phyloP scores from a whole-genome alignment of 1,140 invertebrate genomes.

The Pissodes strobi region DNA sequence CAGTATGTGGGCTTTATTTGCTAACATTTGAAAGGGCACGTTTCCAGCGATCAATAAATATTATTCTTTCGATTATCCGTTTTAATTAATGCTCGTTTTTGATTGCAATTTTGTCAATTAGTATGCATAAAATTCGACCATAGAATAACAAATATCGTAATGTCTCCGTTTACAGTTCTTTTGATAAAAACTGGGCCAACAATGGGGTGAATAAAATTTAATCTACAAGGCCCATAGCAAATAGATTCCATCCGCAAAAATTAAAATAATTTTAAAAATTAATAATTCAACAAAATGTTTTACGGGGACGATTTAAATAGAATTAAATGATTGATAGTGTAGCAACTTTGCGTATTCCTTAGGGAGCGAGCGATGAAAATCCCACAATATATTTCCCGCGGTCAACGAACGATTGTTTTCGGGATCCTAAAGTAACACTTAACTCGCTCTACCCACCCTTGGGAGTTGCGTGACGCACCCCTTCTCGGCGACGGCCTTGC shows the following conservation, averaged over 20 bases:
- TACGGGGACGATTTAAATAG: constrained; percentile 3
- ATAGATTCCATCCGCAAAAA: background rate
- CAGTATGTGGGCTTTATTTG: no score
- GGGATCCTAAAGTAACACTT: constrained; percentile 14
- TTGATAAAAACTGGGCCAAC: background rate
- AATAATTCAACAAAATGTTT: constrained; percentile 14
- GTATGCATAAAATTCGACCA: background rate
- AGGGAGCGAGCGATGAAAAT: constrained; percentile 11
- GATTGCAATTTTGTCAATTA: background rate
- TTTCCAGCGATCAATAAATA: no score
- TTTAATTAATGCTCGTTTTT: background rate
- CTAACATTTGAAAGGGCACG: no score
- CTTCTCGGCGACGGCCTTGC: background rate
- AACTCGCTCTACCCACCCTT: constrained; percentile 12
- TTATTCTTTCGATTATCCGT: no score
- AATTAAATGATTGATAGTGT: constrained; percentile 20
- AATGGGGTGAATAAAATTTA: constrained; percentile 8
- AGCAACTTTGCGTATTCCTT: background rate
- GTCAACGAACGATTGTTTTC: constrained; percentile 19
- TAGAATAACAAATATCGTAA: background rate
- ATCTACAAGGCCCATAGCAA: background rate
- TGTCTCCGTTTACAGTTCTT: background rate
- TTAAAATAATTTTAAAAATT: constrained; percentile 20
- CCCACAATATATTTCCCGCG: constrained; percentile 19
- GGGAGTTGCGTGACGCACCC: constrained; percentile 12